Percentiles rank a stretch among this genome's conserved stretches.
Evolutionary conservation across 53 echinoderm and acorn worm species (phyloP).

Genomic region (Luidia sarsii): DNA sequence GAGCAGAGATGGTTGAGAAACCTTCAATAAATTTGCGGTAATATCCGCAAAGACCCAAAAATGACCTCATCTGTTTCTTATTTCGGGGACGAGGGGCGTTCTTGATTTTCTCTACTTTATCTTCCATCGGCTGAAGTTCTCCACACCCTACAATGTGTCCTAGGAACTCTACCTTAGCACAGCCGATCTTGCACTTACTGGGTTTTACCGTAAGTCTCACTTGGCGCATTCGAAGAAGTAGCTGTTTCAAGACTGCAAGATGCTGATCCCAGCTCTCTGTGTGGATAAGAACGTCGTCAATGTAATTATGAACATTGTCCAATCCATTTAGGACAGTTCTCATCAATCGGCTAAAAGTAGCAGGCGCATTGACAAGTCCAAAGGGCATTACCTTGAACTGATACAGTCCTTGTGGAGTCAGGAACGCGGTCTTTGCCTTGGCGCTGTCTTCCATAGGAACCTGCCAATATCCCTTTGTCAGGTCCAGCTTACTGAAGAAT

Average conservation of each 20-base stretch:
- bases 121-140: constrained; percentile 46
- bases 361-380: constrained; percentile 51
- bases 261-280: constrained; percentile 67
- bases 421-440: constrained; percentile 24
- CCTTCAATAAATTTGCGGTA: no score
- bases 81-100: constrained; percentile 58
- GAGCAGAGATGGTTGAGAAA: constrained; percentile 63
- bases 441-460: background rate
- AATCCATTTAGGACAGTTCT: constrained; percentile 29
- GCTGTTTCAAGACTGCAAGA: constrained; percentile 33
- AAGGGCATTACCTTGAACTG: constrained; percentile 58
- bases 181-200: constrained; percentile 59
- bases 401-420: constrained; percentile 54
- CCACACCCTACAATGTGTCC: constrained; percentile 54
- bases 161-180: no score
- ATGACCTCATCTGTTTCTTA: constrained; percentile 68
- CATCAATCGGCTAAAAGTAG: constrained; percentile 55
- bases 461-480: constrained; percentile 37
- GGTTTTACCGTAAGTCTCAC: constrained; percentile 56
- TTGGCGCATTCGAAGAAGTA: constrained; percentile 48
- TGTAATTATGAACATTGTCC: constrained; percentile 50
- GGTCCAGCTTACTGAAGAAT: constrained; percentile 35
- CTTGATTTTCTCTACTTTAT: constrained; percentile 41
- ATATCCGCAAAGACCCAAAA: constrained; percentile 61
- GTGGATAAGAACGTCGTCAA: constrained; percentile 70